Conservation (phyloP, 2,797 vertebrate species). For the Pseudochirops cupreus region DNA sequence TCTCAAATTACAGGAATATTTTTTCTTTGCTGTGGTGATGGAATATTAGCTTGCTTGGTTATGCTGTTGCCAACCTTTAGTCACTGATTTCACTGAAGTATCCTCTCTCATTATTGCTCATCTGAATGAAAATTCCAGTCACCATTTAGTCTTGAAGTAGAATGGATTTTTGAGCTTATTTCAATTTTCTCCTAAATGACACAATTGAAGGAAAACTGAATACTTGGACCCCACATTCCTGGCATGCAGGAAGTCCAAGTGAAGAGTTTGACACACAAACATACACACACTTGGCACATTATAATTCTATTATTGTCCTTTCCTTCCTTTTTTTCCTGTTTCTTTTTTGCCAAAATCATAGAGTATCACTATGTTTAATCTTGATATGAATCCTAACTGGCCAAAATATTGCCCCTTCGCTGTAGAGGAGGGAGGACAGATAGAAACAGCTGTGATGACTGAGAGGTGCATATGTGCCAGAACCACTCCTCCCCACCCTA, state of each 20-base stretch:
- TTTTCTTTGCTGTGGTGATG: neutral
- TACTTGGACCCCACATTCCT: conserved; percentile 50
- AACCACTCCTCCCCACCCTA: neutral
- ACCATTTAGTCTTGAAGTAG: conserved; percentile 74
- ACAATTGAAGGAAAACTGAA: conserved; percentile 77
- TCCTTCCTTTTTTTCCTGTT: too few relatives aligned
- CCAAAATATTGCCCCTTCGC: neutral
- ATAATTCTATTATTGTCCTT: neutral
- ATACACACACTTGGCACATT: neutral
- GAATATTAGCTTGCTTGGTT: conserved; percentile 61
- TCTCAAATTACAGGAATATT: neutral
- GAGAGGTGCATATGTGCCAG: neutral
- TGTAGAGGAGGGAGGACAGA: neutral
- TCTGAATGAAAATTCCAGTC: conserved; percentile 76
- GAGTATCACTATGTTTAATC: neutral
- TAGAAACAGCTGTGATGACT: neutral
- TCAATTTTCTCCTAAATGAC: conserved; percentile 71
- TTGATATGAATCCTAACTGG: neutral
- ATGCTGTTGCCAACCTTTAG: conserved; percentile 61
- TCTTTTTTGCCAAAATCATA: neutral
- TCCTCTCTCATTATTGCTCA: conserved; percentile 68
- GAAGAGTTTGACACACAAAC: neutral
- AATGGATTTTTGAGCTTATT: conserved; percentile 74
- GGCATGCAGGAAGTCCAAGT: conserved; percentile 62
- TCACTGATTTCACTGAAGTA: conserved; percentile 62